Evolutionary conservation across 1,140 invertebrate species (phyloP).

Genomic region (Leptopilina boulardi): DNA sequence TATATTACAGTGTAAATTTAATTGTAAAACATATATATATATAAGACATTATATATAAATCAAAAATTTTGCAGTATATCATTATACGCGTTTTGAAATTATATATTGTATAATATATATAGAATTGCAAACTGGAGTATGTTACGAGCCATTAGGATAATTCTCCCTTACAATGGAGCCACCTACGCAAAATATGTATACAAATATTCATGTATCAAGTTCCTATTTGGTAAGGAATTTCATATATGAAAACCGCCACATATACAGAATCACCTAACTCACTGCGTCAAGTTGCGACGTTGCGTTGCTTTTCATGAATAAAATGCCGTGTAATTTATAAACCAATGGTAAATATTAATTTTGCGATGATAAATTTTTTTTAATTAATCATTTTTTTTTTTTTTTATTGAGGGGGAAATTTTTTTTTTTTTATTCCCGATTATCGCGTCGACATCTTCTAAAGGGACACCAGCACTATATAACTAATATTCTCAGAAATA

Average conservation of each 20-base stretch:
- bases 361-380: not conserved
- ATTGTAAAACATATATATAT: too few relatives aligned
- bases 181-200: not conserved
- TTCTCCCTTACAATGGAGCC: not conserved
- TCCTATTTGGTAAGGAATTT: constrained; percentile 16
- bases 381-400: not conserved
- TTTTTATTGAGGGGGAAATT: not conserved
- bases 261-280: not conserved
- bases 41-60: too few relatives aligned
- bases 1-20: too few relatives aligned
- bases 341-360: not conserved
- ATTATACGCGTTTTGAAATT: too few relatives aligned
- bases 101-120: not conserved
- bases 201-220: constrained; percentile 4
- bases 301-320: not conserved
- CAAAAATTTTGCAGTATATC: too few relatives aligned
- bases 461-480: not conserved
- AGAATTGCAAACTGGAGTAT: not conserved
- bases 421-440: not conserved
- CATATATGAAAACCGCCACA: not conserved
- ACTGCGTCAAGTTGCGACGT: not conserved
- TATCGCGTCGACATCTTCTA: not conserved
- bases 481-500: not conserved
- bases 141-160: not conserved
- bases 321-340: not conserved